Conservation (phyloP, 2,113 vertebrate species). For the Paramisgurnus dabryanus region DNA sequence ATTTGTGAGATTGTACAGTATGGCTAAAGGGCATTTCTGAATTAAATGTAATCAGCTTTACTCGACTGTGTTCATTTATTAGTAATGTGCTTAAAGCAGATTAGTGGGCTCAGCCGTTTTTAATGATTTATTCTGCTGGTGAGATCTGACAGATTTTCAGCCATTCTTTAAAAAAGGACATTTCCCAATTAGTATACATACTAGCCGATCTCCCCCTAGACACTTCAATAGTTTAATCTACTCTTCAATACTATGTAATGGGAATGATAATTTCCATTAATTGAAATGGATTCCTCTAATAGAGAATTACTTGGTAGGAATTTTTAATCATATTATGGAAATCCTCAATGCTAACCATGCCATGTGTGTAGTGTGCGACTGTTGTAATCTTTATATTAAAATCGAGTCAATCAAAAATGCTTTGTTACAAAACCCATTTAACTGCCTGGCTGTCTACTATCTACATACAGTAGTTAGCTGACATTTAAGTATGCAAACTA, state of each 20-base stretch:
- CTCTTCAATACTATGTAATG: constrained; percentile 32
- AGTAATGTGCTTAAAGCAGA: constrained; percentile 76
- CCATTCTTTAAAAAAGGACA: constrained; percentile 55
- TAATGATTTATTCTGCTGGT: constrained; percentile 51
- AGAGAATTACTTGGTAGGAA: neutral
- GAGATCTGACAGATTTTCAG: constrained; percentile 60
- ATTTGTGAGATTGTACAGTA: constrained; percentile 45
- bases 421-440: too few relatives aligned
- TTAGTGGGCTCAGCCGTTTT: constrained; percentile 60
- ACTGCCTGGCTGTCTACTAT: too few relatives aligned
- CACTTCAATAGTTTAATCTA: constrained; percentile 64
- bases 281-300: constrained; percentile 47
- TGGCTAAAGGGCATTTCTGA: constrained; percentile 58
- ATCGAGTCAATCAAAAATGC: neutral
- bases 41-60: constrained; percentile 70
- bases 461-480: too few relatives aligned
- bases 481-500: too few relatives aligned
- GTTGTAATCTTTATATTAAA: constrained; percentile 14
- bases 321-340: constrained; percentile 41
- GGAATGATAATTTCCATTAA: constrained; percentile 45
- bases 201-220: neutral
- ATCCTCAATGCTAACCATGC: constrained; percentile 1
- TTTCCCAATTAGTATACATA: constrained; percentile 61
- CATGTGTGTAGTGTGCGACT: neutral
- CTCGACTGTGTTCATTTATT: constrained; percentile 68